Evolutionary conservation across 1,140 invertebrate species (phyloP), one percentile per base, ranked within the genome.

Genomic region (Diachasma alloeum): DNA sequence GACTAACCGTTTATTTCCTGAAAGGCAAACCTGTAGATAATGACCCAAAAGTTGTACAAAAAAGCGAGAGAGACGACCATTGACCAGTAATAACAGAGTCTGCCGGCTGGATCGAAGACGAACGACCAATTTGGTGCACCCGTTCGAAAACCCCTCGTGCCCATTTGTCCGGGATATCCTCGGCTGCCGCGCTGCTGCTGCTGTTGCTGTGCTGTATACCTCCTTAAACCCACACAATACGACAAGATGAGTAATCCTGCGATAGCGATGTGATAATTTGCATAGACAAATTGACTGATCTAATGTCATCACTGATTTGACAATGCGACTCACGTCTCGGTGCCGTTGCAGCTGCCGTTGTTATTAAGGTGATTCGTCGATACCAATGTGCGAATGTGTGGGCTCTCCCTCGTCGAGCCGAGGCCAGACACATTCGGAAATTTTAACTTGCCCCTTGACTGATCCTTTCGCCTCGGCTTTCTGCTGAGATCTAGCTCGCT

Each of bases 11-110:
- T 95, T 81, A 96, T 96, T 90, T 96, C 96, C 90, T 96, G 95
- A 90, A 99, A 99, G 89, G 97, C 96, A 92, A 98, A 99, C 88
- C 98, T 94, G 92, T 98, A 99, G 84, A 98, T 97, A 90, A 99
- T 97, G 85, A 98, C 97, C 98, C 97, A 98, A 86, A 99, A 98
- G 91, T 99, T 99, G 92, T 99, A 99, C 76, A 99, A 93, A 90
- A 99, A 99, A 82, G 98, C 98, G 81, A 99, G 92, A 72, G 97
- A 98, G 44, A 99, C 98, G 46, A 99, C 96, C 94, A 98, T 96
- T 79, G 96, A 97, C 97, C 97, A 98, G 86, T 98, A 97, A 90
- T 98, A 98, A 90, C 96, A 97, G 26, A 97, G 92, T 39, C 96
- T 92, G 78, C 96, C 96, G 71, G 96, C 96, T 15, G 95, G 95